These are phyloP conservation scores for Amorpha juglandis DNA, from an alignment of 2,888 invertebrate species.

Conservation along the genomic window DNA sequence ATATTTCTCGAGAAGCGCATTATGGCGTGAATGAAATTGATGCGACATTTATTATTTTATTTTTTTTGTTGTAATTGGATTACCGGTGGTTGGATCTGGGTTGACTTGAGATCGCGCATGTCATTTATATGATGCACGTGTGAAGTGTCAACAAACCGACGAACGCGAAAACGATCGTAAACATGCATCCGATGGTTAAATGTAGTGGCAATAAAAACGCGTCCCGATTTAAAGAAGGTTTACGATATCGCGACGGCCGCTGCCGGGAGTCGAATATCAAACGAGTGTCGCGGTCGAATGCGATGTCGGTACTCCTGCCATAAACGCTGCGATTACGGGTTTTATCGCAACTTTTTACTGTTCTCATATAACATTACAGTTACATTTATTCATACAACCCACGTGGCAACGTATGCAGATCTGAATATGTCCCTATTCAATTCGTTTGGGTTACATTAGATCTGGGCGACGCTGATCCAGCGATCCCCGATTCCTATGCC, in stretches of 20 bases:
- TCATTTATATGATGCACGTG: constrained; percentile 12
- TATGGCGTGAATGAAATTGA: constrained; percentile 9
- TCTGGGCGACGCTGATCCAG: too few relatives aligned
- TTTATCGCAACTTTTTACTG: neutral
- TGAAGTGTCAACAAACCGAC: constrained; percentile 14
- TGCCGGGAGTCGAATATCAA: neutral
- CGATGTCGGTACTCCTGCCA: neutral
- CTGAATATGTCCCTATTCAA: too few relatives aligned
- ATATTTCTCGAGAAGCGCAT: constrained; percentile 7
- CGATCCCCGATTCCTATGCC: too few relatives aligned
- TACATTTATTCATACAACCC: too few relatives aligned
- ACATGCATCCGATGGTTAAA: constrained; percentile 18
- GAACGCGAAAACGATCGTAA: constrained; percentile 8
- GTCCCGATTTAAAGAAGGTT: constrained; percentile 13
- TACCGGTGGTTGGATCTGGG: constrained; percentile 14
- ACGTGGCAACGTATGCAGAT: too few relatives aligned
- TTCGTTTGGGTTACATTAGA: too few relatives aligned
- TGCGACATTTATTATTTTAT: constrained; percentile 3
- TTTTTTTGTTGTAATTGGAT: constrained; percentile 19
- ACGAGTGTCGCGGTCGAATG: constrained; percentile 8
- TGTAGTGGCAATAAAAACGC: constrained; percentile 19
- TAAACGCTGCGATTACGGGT: neutral
- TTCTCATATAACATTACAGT: neutral
- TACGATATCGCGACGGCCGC: constrained; percentile 12
- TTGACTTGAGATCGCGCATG: constrained; percentile 15